Base-by-base conservation (phyloP, 2,888 invertebrate genomes). In the Leptopilina syphax region DNA sequence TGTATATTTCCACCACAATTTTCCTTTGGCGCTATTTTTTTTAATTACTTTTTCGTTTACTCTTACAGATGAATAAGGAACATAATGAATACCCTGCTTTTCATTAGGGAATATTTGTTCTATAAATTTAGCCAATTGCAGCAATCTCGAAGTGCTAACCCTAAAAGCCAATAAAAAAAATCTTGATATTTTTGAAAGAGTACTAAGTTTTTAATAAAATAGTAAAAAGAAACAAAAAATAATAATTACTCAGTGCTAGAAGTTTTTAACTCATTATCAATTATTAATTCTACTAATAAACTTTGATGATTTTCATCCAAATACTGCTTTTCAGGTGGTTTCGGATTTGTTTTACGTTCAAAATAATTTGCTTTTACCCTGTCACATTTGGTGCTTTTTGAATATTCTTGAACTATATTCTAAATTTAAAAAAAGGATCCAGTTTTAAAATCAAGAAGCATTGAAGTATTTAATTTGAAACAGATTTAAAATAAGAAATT, bases 211-310 rank as follows among this genome's bases (percentile, higher is more conserved):
- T 13, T 34, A 24, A 13, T 3, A 34, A 44, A 67, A 67, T 13
- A 24, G 34, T 8, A 1, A 34, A n/a, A n/a, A n/a, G n/a, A 44
- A 67, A 67, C 3, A n/a, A 63, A 63, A 63, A 34, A 67, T 5
- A 44, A 13, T 18, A 67, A 13, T 67, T 67, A 24, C 67, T 67
- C 67, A n/a, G 67, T 67, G 7, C 13, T 44, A 18, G 27, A 3
- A 67, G 44, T 67, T 67, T 67, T 67, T 34, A 67, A 24, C 24
- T 67, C 67, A n/a, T 67, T 67, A n/a, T 67, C 47, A 10, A 67
- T 24, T 34, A 67, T 67, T n/a, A 34, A 34, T 13, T 67, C 41
- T 9, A 10, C 41, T 24, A 67, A 34, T 34, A 67, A 67, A 67
- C 24, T 67, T 34, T 67, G 67, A 67, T 67, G 34, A 18, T 24